Conservation (phyloP, 2,113 vertebrate genomes). For the Mionectes macconnelli region DNA sequence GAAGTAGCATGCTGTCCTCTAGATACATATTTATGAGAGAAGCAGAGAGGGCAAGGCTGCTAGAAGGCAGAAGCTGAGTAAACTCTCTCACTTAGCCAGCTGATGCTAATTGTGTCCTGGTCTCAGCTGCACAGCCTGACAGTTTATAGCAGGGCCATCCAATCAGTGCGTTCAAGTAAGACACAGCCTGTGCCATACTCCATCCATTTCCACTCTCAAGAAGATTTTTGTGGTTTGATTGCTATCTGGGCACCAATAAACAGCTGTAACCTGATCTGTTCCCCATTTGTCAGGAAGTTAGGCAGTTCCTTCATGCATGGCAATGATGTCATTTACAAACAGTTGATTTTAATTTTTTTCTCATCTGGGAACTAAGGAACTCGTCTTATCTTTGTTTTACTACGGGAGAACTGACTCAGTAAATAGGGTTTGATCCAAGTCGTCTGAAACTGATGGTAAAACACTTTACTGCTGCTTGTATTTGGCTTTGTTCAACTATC, state of each 20-base stretch:
- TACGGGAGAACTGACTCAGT: not conserved
- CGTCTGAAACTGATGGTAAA: not conserved
- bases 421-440: not conserved
- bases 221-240: slow-evolving; percentile 36
- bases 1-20: not conserved
- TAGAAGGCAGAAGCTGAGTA: slow-evolving; percentile 43
- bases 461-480: not conserved
- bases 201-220: not conserved
- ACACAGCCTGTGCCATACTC: not conserved
- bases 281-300: not conserved
- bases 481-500: slow-evolving; percentile 15
- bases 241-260: slow-evolving; percentile 31
- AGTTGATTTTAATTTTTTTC: not conserved
- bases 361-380: not conserved
- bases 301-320: not conserved
- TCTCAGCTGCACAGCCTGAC: not conserved
- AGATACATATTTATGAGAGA: slow-evolving; percentile 38
- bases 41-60: not conserved
- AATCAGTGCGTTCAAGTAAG: fast-evolving
- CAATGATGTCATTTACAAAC: not conserved
- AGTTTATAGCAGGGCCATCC: not conserved
- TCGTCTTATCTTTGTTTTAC: not conserved
- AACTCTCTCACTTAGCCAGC: slow-evolving; percentile 46
- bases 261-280: slow-evolving; percentile 23
- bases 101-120: slow-evolving; percentile 29